Conservation (phyloP, 2,113 vertebrate species). For the Pongo abelii region DNA sequence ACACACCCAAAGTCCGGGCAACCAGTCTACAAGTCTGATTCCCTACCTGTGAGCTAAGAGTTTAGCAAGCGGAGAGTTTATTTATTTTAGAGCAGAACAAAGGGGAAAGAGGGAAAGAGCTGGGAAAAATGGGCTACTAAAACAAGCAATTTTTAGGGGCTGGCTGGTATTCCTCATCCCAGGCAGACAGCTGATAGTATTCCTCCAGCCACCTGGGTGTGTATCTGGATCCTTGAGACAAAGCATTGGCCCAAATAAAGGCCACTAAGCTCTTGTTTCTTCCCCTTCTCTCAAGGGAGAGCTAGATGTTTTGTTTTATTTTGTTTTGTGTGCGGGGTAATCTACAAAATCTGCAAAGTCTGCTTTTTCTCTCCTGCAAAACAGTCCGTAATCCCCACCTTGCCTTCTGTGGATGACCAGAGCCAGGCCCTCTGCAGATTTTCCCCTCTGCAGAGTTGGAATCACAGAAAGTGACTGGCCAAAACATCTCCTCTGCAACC, state of each 20-base stretch:
- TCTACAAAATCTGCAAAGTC: conserved; percentile 27
- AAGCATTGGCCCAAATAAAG: conserved; percentile 67
- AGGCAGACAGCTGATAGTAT: background rate
- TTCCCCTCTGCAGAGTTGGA: conserved; percentile 65
- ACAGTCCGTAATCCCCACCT: background rate
- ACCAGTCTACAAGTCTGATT: conserved; percentile 26
- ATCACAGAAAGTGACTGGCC: conserved; percentile 67
- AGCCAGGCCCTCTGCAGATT: conserved; percentile 60
- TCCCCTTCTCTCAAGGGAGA: conserved; percentile 11
- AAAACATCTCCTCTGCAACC: conserved; percentile 65
- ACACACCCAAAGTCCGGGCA: conserved; percentile 49
- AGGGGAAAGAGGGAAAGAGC: background rate
- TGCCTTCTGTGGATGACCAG: background rate
- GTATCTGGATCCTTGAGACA: conserved; percentile 49
- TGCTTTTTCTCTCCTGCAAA: conserved; percentile 23
- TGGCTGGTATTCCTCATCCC: background rate
- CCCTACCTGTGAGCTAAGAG: conserved; percentile 55
- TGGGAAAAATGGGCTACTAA: background rate
- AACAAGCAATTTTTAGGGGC: background rate
- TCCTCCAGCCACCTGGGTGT: background rate
- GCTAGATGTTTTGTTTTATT: conserved; percentile 42
- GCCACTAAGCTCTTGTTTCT: conserved; percentile 43
- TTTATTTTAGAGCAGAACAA: conserved; percentile 57
- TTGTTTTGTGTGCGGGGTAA: conserved; percentile 33
- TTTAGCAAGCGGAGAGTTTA: conserved; percentile 68